Evolutionary conservation across 1,140 invertebrate species (phyloP).

Genomic region (Drosophila saltans): DNA sequence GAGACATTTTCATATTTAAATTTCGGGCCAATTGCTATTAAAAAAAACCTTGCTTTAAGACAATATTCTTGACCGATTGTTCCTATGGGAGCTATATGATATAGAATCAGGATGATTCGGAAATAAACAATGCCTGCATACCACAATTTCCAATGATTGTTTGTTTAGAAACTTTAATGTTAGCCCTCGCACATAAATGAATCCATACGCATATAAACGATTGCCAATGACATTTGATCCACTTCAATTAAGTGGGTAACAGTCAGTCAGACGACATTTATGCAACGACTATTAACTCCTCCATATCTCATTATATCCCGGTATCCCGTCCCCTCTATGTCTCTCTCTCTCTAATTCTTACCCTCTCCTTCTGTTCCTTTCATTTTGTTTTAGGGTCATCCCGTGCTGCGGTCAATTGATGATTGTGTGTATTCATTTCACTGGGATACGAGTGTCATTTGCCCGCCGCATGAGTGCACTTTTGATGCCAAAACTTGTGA

Average conservation of each 20-base stretch:
- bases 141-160: too few relatives aligned
- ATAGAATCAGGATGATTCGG: too few relatives aligned
- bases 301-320: constrained; percentile 1
- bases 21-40: too few relatives aligned
- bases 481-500: constrained; percentile 68
- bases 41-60: too few relatives aligned
- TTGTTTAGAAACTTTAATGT: too few relatives aligned
- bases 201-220: too few relatives aligned
- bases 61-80: too few relatives aligned
- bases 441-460: constrained; percentile 84
- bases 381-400: constrained; percentile 72
- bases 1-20: too few relatives aligned
- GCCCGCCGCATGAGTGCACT: constrained; percentile 74
- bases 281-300: constrained; percentile 12
- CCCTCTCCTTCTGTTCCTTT: constrained; percentile 15
- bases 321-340: too few relatives aligned
- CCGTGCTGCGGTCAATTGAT: constrained; percentile 79
- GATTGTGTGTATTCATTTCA: constrained; percentile 84
- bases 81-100: too few relatives aligned
- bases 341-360: not conserved
- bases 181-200: too few relatives aligned
- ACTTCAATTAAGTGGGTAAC: not conserved
- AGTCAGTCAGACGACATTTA: not conserved
- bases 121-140: too few relatives aligned
- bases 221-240: not conserved